These are phyloP conservation scores for Proisotoma minuta DNA, from an alignment of 2,888 invertebrate genomes.

Conservation along the genomic window DNA sequence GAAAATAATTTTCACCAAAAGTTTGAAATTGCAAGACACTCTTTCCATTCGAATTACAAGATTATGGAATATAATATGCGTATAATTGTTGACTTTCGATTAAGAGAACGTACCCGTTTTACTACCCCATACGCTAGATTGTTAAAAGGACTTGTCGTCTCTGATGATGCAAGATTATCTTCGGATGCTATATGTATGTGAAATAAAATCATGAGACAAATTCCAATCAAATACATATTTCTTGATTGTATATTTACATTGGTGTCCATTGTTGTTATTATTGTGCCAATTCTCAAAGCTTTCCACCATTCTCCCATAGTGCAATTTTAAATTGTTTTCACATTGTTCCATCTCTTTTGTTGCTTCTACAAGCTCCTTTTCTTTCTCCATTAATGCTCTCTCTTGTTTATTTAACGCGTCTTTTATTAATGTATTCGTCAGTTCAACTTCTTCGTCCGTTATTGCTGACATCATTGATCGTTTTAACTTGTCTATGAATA, in stretches of 20 bases:
- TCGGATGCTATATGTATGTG: neutral
- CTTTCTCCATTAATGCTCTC: slow-evolving; percentile 32
- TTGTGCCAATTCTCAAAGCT: slow-evolving; percentile 58
- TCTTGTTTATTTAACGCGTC: slow-evolving; percentile 25
- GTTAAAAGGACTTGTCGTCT: slow-evolving; percentile 11
- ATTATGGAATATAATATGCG: neutral
- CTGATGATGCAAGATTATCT: neutral
- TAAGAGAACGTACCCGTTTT: slow-evolving; percentile 22
- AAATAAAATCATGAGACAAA: neutral
- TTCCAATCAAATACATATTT: neutral
- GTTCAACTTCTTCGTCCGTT: slow-evolving; percentile 12
- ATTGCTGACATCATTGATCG: slow-evolving; percentile 17
- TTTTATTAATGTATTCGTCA: slow-evolving; percentile 11
- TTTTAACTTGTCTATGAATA: slow-evolving; percentile 17
- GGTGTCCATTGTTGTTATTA: neutral
- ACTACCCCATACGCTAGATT: slow-evolving; percentile 22
- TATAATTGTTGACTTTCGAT: neutral
- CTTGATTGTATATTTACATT: neutral
- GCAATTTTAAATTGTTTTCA: slow-evolving; percentile 49
- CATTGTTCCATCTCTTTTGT: slow-evolving; percentile 22
- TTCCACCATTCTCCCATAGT: slow-evolving; percentile 61
- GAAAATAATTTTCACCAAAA: neutral
- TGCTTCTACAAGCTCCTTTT: slow-evolving; percentile 23
- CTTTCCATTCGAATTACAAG: neutral
- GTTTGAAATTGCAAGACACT: neutral